These are phyloP conservation scores for Scartelaos histophorus DNA, from an alignment of 2,113 vertebrate genomes.

Conservation along the genomic window DNA sequence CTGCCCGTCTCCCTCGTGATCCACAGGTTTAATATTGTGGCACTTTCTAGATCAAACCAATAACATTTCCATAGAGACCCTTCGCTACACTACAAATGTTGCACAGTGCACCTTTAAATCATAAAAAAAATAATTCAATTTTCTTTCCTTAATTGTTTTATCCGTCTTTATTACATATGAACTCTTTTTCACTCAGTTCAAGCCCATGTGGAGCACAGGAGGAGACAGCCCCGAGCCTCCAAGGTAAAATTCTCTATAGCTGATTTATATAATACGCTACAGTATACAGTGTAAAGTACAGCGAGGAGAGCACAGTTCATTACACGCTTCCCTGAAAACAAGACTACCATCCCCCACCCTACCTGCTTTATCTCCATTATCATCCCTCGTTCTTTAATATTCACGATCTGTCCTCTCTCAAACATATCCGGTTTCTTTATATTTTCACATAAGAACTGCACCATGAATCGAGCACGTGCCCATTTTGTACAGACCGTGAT, in stretches of 20 bases:
- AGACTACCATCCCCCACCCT: conserved; percentile 62
- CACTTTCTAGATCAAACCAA: too few species aligned
- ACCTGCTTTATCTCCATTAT: conserved; percentile 78
- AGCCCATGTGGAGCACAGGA: neutral
- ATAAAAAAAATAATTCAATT: too few species aligned
- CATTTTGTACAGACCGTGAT: conserved; percentile 67
- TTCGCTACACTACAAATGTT: too few species aligned
- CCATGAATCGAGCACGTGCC: conserved; percentile 43
- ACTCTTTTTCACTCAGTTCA: neutral
- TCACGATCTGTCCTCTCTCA: conserved; percentile 31
- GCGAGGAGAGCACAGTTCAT: conserved; percentile 66
- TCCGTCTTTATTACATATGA: too few species aligned
- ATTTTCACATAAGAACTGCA: conserved; percentile 58
- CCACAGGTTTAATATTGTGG: too few species aligned
- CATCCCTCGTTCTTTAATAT: conserved; percentile 35
- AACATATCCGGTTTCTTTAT: conserved; percentile 35
- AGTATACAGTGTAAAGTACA: conserved; percentile 8
- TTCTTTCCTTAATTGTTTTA: too few species aligned
- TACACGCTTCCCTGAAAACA: conserved; percentile 74
- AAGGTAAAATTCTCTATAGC: neutral
- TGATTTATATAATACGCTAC: neutral
- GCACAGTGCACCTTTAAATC: too few species aligned
- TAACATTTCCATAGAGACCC: too few species aligned
- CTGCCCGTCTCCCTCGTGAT: too few species aligned
- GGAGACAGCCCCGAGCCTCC: neutral